Percentiles rank a stretch among this genome's conserved stretches.
These are phyloP conservation scores for Brachionus angularis DNA, from an alignment of 1,140 invertebrate genomes.

Conservation along the genomic window DNA sequence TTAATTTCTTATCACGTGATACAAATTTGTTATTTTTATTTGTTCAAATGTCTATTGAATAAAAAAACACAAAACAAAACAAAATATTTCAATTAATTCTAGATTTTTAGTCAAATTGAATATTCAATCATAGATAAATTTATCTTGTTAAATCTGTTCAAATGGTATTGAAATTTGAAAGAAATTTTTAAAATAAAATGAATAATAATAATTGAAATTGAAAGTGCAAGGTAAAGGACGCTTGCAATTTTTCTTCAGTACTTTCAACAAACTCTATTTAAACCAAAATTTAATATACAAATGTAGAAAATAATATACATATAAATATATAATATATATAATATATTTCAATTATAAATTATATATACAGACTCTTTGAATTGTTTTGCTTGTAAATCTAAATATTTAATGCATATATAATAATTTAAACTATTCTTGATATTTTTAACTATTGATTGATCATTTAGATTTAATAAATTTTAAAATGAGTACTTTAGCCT, in stretches of 20 bases:
- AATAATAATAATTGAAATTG: not conserved
- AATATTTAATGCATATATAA: conserved; percentile 19
- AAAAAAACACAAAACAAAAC: not conserved
- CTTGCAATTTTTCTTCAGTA: conserved; percentile 25
- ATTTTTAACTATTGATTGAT: not conserved
- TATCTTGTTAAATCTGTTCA: no score
- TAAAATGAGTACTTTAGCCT: conserved; percentile 35
- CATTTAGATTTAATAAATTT: not conserved
- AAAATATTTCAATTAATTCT: not conserved
- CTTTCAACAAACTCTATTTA: not conserved
- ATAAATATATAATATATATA: not conserved
- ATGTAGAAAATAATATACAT: not conserved
- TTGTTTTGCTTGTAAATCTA: not conserved
- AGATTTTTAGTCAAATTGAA: no score
- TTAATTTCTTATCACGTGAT: not conserved
- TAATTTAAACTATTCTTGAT: not conserved
- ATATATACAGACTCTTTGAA: conserved; percentile 30
- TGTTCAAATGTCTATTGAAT: not conserved
- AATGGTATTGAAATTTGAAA: no score
- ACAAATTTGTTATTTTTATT: not conserved
- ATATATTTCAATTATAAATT: conserved; percentile 24
- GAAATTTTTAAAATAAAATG: not conserved
- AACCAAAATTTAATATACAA: not conserved
- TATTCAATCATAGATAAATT: no score
- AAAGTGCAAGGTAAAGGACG: not conserved